A percentile compares a stretch with the other conserved stretches of the same genome.
These are phyloP conservation scores for Melinaea marsaeus DNA, from an alignment of 2,888 invertebrate genomes.

Conservation along the genomic window DNA sequence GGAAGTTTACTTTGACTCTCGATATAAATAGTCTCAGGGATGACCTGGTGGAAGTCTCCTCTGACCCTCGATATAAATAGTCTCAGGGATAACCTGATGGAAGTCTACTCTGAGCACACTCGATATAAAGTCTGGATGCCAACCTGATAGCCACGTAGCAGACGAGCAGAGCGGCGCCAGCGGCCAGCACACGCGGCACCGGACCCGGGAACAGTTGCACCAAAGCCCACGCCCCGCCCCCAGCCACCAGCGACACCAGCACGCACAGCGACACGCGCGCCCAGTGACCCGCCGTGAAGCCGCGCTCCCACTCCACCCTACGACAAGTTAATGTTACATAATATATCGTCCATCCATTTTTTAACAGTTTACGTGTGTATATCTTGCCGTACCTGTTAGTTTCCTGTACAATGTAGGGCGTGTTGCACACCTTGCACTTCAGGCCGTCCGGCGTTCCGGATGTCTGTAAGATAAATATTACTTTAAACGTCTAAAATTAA, in stretches of 20 bases:
- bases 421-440: slow-evolving; percentile 91
- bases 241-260: slow-evolving; percentile 86
- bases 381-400: slow-evolving; percentile 76
- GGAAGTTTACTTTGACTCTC: too few relatives aligned
- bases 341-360: background rate
- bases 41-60: too few relatives aligned
- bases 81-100: too few relatives aligned
- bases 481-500: background rate
- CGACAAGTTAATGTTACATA: background rate
- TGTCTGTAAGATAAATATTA: slow-evolving; percentile 66
- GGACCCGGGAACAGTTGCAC: slow-evolving; percentile 88
- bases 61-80: background rate
- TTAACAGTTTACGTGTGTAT: too few relatives aligned
- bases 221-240: slow-evolving; percentile 87
- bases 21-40: too few relatives aligned
- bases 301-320: slow-evolving; percentile 89
- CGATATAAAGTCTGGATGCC: background rate
- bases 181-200: slow-evolving; percentile 86
- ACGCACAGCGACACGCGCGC: slow-evolving; percentile 88
- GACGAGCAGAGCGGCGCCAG: slow-evolving; percentile 88
- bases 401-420: slow-evolving; percentile 87
- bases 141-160: slow-evolving; percentile 91
- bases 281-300: slow-evolving; percentile 91
- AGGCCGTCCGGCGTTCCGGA: slow-evolving; percentile 82
- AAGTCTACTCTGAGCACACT: too few relatives aligned